phyloP scores from a whole-genome alignment of 2,888 invertebrate genomes.

The Rhimphoctona megacephalus region DNA sequence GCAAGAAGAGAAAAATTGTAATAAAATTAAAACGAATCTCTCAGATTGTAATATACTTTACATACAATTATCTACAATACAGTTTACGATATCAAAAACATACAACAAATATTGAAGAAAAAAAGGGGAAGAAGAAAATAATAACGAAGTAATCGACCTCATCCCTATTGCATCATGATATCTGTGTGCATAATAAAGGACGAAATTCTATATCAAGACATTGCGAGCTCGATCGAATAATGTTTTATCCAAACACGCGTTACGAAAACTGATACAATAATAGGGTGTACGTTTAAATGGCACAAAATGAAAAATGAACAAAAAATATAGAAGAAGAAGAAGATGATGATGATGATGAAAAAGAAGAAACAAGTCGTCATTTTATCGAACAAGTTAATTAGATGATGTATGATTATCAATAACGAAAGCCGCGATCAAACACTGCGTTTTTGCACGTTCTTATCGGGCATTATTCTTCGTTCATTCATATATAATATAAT shows the following conservation, averaged over 20 bases:
- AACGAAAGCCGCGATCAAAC: constrained; percentile 55
- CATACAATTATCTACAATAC: constrained; percentile 46
- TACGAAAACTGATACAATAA: constrained; percentile 61
- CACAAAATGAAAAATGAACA: constrained; percentile 53
- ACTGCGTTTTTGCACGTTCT: constrained; percentile 67
- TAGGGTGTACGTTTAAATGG: constrained; percentile 61
- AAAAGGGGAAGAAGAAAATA: constrained; percentile 10
- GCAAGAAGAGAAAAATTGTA: constrained; percentile 21
- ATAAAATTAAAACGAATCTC: constrained; percentile 31
- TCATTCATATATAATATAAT: constrained; percentile 67
- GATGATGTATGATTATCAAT: constrained; percentile 52
- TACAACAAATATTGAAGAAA: constrained; percentile 4
- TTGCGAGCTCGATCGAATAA: constrained; percentile 29
- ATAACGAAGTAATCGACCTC: constrained; percentile 43
- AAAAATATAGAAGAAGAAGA: constrained; percentile 4
- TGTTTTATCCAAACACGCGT: constrained; percentile 2
- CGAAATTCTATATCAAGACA: constrained; percentile 28
- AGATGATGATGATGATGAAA: too few species aligned
- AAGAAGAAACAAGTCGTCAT: constrained; percentile 27
- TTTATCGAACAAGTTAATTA: constrained; percentile 63
- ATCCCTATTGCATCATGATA: constrained; percentile 63
- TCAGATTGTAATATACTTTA: constrained; percentile 55
- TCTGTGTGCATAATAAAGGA: constrained; percentile 63
- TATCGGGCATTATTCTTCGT: constrained; percentile 66
- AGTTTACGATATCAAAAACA: constrained; percentile 37